phyloP scores from a whole-genome alignment of 2,797 vertebrate genomes.

The Pseudochromis fuscus region DNA sequence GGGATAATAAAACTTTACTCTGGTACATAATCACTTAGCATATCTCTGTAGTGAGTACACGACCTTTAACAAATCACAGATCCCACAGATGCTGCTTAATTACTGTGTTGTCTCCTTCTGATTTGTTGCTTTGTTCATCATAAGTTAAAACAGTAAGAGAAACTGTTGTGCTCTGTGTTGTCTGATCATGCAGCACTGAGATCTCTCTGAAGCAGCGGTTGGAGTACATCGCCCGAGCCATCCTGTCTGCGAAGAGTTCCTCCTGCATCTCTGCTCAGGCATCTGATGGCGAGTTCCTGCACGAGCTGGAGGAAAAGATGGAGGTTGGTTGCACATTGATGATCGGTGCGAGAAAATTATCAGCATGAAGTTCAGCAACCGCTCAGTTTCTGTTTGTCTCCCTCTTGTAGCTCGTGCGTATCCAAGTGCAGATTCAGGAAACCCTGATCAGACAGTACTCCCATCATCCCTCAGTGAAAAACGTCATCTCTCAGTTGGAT shows the following conservation, averaged over 20 bases:
- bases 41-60: no score
- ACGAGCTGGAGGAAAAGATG: slow-evolving; percentile 98
- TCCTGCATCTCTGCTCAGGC: slow-evolving; percentile 92
- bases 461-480: slow-evolving; percentile 93
- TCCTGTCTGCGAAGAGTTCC: slow-evolving; percentile 97
- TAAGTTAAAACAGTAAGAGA: not conserved
- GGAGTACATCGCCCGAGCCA: slow-evolving; percentile 96
- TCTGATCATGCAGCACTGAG: slow-evolving; percentile 88
- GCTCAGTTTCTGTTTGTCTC: not conserved
- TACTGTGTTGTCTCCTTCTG: no score
- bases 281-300: slow-evolving; percentile 98
- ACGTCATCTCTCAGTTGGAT: slow-evolving; percentile 92
- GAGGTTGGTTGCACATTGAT: slow-evolving; percentile 84
- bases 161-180: not conserved
- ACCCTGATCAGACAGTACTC: slow-evolving; percentile 92
- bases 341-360: not conserved
- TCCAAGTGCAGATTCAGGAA: slow-evolving; percentile 98
- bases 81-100: not conserved
- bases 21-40: no score
- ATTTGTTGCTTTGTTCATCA: not conserved
- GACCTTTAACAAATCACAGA: not conserved
- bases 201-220: slow-evolving; percentile 95
- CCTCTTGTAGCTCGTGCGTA: slow-evolving; percentile 90
- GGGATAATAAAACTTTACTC: no score
- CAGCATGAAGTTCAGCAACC: not conserved